These are phyloP conservation scores for Plutella xylostella DNA, from an alignment of 2,888 invertebrate species.

Conservation along the genomic window DNA sequence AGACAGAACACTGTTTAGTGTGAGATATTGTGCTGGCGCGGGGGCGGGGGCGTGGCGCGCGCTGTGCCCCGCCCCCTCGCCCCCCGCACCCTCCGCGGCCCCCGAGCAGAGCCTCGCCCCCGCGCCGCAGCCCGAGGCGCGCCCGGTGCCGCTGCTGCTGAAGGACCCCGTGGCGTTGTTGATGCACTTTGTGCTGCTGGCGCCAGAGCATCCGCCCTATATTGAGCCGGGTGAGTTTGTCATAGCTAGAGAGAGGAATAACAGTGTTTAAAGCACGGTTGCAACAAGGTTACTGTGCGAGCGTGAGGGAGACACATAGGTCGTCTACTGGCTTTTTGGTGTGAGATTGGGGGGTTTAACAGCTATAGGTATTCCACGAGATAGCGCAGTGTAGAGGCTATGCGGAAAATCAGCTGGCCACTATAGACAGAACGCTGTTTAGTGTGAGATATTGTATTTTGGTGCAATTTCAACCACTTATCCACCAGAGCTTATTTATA, in stretches of 20 bases:
- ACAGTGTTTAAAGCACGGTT: too few relatives aligned
- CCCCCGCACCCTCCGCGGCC: conserved; percentile 23
- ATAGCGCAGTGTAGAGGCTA: too few relatives aligned
- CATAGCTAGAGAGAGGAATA: too few relatives aligned
- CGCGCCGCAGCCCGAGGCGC: conserved; percentile 69
- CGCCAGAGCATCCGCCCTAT: conserved; percentile 80
- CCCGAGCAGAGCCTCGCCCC: conserved; percentile 55
- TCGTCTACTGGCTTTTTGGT: conserved; percentile 86
- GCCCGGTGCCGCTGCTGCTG: conserved; percentile 85
- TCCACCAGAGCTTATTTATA: too few relatives aligned
- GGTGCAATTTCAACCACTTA: too few relatives aligned
- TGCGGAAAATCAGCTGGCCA: too few relatives aligned
- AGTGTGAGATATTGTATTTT: too few relatives aligned
- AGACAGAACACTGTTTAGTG: too few relatives aligned
- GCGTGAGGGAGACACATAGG: neutral
- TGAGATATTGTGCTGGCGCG: too few relatives aligned
- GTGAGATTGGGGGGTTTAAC: conserved; percentile 88
- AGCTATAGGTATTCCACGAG: conserved; percentile 91
- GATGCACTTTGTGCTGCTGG: conserved; percentile 82
- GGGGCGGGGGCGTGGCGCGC: conserved; percentile 25
- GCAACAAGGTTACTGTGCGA: too few relatives aligned
- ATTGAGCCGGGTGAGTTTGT: conserved; percentile 82
- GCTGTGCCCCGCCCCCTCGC: conserved; percentile 37
- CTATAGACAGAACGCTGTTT: too few relatives aligned
- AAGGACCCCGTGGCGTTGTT: conserved; percentile 86